These are phyloP conservation scores for Protodeltote pygarga DNA, from an alignment of 2,888 invertebrate genomes.

Conservation along the genomic window DNA sequence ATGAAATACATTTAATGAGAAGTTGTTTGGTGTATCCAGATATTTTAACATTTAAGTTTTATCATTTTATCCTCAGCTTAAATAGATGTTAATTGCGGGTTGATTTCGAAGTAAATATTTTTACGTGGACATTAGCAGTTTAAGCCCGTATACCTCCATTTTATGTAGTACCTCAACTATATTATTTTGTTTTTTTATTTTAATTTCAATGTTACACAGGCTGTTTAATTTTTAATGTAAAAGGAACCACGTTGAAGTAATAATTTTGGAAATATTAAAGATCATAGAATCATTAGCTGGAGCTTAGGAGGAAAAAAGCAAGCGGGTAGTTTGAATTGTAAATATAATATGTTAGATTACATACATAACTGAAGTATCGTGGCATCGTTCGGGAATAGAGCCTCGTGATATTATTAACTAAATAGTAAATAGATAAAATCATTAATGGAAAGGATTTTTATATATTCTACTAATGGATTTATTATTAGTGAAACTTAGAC, in stretches of 20 bases:
- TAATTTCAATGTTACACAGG: conserved; percentile 78
- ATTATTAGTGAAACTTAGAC: conserved; percentile 83
- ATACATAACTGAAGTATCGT: conserved; percentile 74
- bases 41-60: conserved; percentile 62
- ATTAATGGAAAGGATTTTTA: conserved; percentile 86
- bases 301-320: conserved; percentile 76
- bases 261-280: conserved; percentile 59
- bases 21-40: conserved; percentile 67
- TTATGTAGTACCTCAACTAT: conserved; percentile 81
- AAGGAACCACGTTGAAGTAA: conserved; percentile 47
- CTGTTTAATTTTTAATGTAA: conserved; percentile 57
- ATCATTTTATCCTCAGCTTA: conserved; percentile 61
- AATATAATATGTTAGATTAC: conserved; percentile 81
- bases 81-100: conserved; percentile 50
- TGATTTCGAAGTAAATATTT: conserved; percentile 52
- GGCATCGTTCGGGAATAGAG: conserved; percentile 78
- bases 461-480: conserved; percentile 86
- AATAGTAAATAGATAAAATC: conserved; percentile 85
- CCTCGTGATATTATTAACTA: conserved; percentile 87
- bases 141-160: conserved; percentile 74
- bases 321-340: conserved; percentile 86
- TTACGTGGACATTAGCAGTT: conserved; percentile 47
- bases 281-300: conserved; percentile 66
- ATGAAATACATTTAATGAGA: conserved; percentile 73
- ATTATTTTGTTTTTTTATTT: conserved; percentile 83